Percentiles rank a stretch among this genome's conserved stretches.
Conservation (phyloP, 2,888 invertebrate species). For the Drosophila limbata region DNA sequence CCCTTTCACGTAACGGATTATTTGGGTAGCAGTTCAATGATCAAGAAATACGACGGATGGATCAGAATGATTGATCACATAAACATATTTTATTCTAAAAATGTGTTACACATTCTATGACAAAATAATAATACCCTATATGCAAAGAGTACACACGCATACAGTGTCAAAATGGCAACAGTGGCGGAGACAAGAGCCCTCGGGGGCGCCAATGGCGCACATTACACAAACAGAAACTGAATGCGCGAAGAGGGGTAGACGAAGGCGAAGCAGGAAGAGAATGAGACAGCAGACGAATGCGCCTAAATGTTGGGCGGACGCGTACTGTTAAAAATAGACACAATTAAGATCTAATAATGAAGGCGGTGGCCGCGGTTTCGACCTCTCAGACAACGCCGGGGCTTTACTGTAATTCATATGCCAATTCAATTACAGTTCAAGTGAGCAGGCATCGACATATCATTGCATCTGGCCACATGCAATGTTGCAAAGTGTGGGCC, state of each 20-base stretch:
- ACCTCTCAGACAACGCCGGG: constrained; percentile 25
- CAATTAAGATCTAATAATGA: constrained; percentile 79
- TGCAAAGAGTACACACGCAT: constrained; percentile 8
- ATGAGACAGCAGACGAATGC: constrained; percentile 39
- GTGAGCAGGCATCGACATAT: constrained; percentile 36
- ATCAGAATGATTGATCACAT: neutral
- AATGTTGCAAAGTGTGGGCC: too few species aligned
- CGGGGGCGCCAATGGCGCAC: constrained; percentile 45
- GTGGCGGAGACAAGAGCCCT: constrained; percentile 37
- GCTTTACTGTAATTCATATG: constrained; percentile 51
- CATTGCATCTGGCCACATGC: constrained; percentile 58
- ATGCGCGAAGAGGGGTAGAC: neutral
- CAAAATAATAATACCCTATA: constrained; percentile 22
- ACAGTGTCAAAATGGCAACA: constrained; percentile 53
- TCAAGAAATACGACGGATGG: neutral
- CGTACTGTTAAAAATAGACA: constrained; percentile 74
- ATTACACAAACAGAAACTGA: constrained; percentile 23
- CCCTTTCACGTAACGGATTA: constrained; percentile 4
- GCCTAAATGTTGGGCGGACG: constrained; percentile 65
- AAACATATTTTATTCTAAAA: neutral
- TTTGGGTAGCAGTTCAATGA: neutral
- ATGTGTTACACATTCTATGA: constrained; percentile 25
- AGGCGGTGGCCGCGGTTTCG: constrained; percentile 43
- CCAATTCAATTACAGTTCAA: constrained; percentile 75
- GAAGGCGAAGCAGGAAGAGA: neutral